Percentiles rank a stretch among this genome's conserved stretches.
phyloP scores from a whole-genome alignment of 2,113 vertebrate species.

The Nansenia antarctica region DNA sequence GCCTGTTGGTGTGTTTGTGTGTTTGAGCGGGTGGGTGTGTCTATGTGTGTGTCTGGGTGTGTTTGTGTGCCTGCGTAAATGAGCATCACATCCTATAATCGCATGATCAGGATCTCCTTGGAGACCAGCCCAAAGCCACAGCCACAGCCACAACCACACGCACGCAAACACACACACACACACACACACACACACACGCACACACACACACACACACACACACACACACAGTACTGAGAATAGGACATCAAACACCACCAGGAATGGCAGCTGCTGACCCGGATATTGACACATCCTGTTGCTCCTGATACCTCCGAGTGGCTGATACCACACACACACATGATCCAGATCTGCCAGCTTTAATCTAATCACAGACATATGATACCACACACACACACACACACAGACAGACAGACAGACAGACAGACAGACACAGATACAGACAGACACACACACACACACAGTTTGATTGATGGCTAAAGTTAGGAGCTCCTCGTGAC shows the following conservation, averaged over 20 bases:
- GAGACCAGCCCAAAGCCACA: slow-evolving; percentile 23
- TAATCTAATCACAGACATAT: slow-evolving; percentile 52
- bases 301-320: slow-evolving; percentile 18
- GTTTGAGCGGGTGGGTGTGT: neutral
- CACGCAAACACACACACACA: no score
- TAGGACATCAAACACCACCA: slow-evolving; percentile 15
- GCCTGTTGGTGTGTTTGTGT: slow-evolving; percentile 10
- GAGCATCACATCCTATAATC: slow-evolving; percentile 16
- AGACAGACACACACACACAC: slow-evolving; percentile 2
- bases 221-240: neutral
- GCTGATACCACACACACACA: slow-evolving; percentile 37
- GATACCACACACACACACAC: slow-evolving; percentile 26
- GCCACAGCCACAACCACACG: no score
- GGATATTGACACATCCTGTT: slow-evolving; percentile 26
- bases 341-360: slow-evolving; percentile 51
- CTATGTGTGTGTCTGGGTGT: slow-evolving; percentile 14
- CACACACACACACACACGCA: neutral
- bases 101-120: slow-evolving; percentile 19
- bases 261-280: slow-evolving; percentile 27
- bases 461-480: slow-evolving; percentile 19
- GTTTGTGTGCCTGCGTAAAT: neutral
- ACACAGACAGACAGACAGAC: slow-evolving; percentile 18
- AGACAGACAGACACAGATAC: neutral
- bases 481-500: neutral
- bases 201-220: no score